Evolutionary conservation across 2,113 vertebrate species (phyloP).

Genomic region (Tachuris rubrigastra): DNA sequence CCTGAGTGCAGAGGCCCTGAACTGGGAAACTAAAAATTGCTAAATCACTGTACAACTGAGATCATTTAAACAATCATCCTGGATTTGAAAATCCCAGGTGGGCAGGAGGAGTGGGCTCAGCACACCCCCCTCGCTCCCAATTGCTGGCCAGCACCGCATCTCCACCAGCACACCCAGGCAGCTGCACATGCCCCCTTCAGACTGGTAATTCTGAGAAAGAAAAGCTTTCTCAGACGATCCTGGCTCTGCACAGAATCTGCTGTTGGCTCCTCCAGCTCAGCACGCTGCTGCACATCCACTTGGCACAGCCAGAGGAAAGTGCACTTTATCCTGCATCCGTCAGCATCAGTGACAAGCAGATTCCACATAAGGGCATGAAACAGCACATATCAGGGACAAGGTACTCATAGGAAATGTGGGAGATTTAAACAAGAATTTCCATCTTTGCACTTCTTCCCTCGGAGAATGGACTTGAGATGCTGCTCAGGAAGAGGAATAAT

Average conservation of each 20-base stretch:
- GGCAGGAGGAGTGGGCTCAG: neutral
- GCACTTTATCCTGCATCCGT: conserved; percentile 54
- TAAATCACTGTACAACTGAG: neutral
- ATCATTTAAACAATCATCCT: neutral
- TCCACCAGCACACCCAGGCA: neutral
- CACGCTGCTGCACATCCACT: neutral
- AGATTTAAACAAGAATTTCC: conserved; percentile 37
- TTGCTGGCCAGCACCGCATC: neutral
- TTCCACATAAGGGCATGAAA: conserved; percentile 63
- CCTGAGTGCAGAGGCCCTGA: neutral
- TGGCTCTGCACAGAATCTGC: neutral
- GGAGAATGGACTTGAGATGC: neutral
- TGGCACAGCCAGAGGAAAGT: conserved; percentile 57
- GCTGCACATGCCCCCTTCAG: fast-evolving
- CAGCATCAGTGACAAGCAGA: conserved; percentile 41
- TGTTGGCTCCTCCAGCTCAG: neutral
- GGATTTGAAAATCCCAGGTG: neutral
- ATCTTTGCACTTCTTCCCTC: neutral
- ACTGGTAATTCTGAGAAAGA: neutral
- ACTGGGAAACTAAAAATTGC: neutral
- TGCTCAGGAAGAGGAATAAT: neutral
- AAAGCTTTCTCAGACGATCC: neutral
- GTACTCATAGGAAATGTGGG: neutral
- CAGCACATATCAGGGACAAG: neutral
- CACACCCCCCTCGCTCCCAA: neutral